phyloP scores from a whole-genome alignment of 2,797 vertebrate species.

The Channa striata region DNA sequence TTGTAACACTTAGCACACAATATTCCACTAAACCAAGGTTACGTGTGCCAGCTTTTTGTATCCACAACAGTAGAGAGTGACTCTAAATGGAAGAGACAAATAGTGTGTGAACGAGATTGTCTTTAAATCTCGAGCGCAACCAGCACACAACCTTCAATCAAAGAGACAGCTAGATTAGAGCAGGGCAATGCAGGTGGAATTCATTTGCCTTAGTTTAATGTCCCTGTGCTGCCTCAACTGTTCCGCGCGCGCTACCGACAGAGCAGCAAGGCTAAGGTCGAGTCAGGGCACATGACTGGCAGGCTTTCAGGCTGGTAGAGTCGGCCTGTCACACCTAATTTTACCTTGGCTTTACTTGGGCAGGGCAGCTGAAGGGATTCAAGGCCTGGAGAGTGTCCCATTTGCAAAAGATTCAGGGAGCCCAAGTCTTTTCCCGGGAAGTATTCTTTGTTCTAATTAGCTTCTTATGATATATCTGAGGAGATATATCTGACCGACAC shows the following conservation, averaged over 20 bases:
- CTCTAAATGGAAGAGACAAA: not conserved
- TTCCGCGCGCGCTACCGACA: constrained; percentile 14
- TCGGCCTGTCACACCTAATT: constrained; percentile 33
- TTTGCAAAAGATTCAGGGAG: constrained; percentile 1
- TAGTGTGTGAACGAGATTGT: constrained; percentile 14
- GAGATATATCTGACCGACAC: no score
- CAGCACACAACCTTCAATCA: constrained; percentile 26
- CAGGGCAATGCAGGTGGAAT: constrained; percentile 27
- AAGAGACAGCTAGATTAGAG: constrained; percentile 41
- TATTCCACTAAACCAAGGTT: constrained; percentile 4
- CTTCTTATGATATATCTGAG: not conserved
- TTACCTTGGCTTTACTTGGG: constrained; percentile 9
- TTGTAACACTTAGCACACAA: not conserved
- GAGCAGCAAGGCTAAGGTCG: constrained; percentile 14
- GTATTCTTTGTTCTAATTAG: not conserved
- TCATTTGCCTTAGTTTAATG: constrained; percentile 38
- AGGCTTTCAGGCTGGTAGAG: constrained; percentile 36
- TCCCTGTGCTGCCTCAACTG: constrained; percentile 25
- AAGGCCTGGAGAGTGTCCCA: constrained; percentile 5
- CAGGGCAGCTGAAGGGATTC: not conserved
- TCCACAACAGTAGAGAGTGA: not conserved
- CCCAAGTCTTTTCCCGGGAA: not conserved
- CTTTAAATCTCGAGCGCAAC: constrained; percentile 4
- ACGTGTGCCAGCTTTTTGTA: not conserved
- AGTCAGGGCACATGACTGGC: constrained; percentile 41